phyloP scores from a whole-genome alignment of 1,140 invertebrate genomes.

The Schlechtendalia chinensis region DNA sequence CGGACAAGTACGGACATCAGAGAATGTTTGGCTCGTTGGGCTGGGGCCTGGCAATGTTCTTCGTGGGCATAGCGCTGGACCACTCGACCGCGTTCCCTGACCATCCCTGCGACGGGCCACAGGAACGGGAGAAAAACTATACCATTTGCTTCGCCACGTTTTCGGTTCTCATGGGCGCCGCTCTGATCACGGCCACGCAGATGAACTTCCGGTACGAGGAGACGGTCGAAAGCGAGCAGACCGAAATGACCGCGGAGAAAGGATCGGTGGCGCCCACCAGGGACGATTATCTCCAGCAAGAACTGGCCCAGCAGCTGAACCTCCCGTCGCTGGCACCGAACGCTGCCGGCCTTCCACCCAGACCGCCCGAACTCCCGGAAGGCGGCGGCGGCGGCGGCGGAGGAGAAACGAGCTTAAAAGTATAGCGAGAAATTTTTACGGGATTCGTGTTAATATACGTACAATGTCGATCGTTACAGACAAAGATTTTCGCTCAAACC shows the following conservation, averaged over 20 bases:
- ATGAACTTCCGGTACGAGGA: slow-evolving; percentile 78
- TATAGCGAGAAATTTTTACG: neutral
- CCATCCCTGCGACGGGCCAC: slow-evolving; percentile 84
- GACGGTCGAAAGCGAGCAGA: slow-evolving; percentile 52
- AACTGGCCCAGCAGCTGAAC: slow-evolving; percentile 76
- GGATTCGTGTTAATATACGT: too few relatives aligned
- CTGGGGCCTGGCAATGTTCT: slow-evolving; percentile 98
- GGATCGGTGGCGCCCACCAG: slow-evolving; percentile 58
- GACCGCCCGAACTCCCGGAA: neutral
- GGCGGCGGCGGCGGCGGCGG: neutral
- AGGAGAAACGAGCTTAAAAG: slow-evolving; percentile 24
- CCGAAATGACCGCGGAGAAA: slow-evolving; percentile 52
- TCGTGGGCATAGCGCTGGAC: slow-evolving; percentile 96
- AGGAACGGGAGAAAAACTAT: slow-evolving; percentile 92
- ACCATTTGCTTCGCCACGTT: slow-evolving; percentile 98
- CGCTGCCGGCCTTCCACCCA: slow-evolving; percentile 23
- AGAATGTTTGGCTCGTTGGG: slow-evolving; percentile 98
- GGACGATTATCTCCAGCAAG: slow-evolving; percentile 76
- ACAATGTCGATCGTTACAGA: slow-evolving; percentile 62
- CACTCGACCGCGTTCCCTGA: slow-evolving; percentile 87
- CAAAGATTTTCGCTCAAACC: slow-evolving; percentile 91
- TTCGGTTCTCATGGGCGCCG: slow-evolving; percentile 93
- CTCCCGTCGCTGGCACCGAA: slow-evolving; percentile 68
- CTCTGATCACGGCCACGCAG: slow-evolving; percentile 89
- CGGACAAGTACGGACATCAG: slow-evolving; percentile 91